Evolutionary conservation across 2,113 vertebrate species (phyloP).

Genomic region (Chelonoidis abingdonii): DNA sequence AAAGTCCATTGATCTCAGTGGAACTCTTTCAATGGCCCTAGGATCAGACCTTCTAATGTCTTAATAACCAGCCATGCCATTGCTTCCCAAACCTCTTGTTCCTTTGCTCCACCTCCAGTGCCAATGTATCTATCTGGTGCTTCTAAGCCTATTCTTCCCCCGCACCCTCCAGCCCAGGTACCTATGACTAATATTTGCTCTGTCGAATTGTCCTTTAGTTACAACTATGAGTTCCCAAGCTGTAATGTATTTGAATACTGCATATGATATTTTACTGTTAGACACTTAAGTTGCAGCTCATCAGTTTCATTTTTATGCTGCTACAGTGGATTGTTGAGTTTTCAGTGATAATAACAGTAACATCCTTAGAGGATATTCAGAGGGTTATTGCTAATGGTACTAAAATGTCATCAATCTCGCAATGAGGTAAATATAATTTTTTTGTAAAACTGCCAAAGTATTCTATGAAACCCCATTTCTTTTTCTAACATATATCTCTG

Average conservation of each 20-base stretch:
- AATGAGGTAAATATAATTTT: neutral
- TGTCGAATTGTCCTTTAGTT: slow-evolving; percentile 10
- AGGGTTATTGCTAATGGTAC: slow-evolving; percentile 5
- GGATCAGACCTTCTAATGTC: neutral
- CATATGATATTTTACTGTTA: neutral
- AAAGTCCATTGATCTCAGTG: neutral
- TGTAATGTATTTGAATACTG: slow-evolving; percentile 26
- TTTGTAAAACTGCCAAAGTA: slow-evolving; percentile 24
- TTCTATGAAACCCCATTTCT: neutral
- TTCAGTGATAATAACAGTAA: neutral
- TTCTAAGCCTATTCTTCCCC: no score
- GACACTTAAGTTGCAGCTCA: slow-evolving; percentile 37
- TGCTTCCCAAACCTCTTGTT: slow-evolving; percentile 10
- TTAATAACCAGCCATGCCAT: neutral
- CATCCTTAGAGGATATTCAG: neutral
- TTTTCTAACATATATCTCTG: slow-evolving; percentile 15
- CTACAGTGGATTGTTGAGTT: slow-evolving; percentile 23
- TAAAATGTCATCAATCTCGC: slow-evolving; percentile 32
- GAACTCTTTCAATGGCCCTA: accelerated
- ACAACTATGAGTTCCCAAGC: slow-evolving; percentile 1
- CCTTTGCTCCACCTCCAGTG: slow-evolving; percentile 40
- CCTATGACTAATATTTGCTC: slow-evolving; percentile 8
- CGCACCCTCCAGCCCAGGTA: neutral
- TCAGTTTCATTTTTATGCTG: slow-evolving; percentile 60
- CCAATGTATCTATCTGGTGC: neutral